Conservation (phyloP, 2,888 invertebrate species). For the Romanomermis culicivorax region DNA sequence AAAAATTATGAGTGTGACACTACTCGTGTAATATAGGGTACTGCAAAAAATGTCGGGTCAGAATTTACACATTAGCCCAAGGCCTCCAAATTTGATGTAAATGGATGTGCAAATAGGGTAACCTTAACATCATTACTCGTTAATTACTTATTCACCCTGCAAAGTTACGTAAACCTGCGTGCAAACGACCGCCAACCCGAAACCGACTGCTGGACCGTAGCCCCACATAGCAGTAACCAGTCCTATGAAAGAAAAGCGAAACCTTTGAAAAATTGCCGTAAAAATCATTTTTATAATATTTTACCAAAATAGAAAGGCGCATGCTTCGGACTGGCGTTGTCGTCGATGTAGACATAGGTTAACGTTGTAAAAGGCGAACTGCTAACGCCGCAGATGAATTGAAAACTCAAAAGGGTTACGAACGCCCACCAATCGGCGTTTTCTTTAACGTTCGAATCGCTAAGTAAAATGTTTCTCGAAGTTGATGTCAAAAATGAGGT, state of each 20-base stretch:
- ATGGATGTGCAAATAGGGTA: no score
- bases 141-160: no score
- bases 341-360: constrained; percentile 4
- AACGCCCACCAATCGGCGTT: not conserved
- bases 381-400: not conserved
- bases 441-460: no score
- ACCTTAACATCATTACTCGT: no score
- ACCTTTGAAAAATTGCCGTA: not conserved
- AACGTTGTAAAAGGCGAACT: not conserved
- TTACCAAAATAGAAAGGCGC: not conserved
- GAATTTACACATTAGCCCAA: no score
- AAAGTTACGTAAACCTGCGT: not conserved
- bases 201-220: constrained; percentile 3
- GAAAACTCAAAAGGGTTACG: not conserved
- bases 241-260: not conserved
- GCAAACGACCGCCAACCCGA: not conserved
- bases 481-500: no score
- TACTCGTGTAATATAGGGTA: no score
- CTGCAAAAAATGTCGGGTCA: no score
- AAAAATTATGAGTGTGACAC: no score
- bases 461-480: no score
- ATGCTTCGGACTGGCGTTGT: not conserved
- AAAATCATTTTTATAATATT: no score
- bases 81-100: no score
- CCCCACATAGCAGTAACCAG: constrained; percentile 1